Percentiles rank a stretch among this genome's conserved stretches.
phyloP scores from a whole-genome alignment of 1,140 invertebrate genomes.

The Vollenhovia emeryi region DNA sequence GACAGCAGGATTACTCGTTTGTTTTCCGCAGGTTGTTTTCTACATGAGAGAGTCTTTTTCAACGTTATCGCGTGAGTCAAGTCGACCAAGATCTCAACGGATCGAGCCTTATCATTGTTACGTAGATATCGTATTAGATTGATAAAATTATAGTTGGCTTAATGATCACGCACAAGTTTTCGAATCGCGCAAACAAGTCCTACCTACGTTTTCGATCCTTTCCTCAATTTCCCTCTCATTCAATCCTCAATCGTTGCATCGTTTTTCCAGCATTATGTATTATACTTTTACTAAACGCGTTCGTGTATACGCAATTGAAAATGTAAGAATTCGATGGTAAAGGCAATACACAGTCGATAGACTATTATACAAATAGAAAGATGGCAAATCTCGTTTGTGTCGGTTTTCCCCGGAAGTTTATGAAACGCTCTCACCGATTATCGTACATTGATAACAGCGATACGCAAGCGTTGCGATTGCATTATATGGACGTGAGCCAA shows the following conservation, averaged over 20 bases:
- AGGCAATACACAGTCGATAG: neutral
- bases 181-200: neutral
- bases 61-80: conserved; percentile 5
- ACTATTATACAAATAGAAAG: conserved; percentile 13
- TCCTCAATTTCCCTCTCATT: neutral
- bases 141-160: neutral
- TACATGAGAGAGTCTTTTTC: neutral
- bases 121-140: conserved; percentile 2
- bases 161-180: neutral
- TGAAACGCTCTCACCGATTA: conserved; percentile 21
- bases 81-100: neutral
- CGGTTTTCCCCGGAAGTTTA: conserved; percentile 28
- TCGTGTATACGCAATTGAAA: neutral
- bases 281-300: neutral
- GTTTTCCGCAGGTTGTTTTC: neutral
- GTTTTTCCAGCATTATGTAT: neutral
- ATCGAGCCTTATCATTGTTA: neutral
- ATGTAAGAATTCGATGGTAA: neutral
- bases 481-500: neutral
- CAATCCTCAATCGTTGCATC: neutral
- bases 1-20: neutral
- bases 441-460: conserved; percentile 15
- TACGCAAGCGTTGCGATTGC: neutral
- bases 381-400: neutral
- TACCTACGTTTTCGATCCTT: neutral